phyloP scores from a whole-genome alignment of 2,888 invertebrate genomes.

The Lissonota sp. region DNA sequence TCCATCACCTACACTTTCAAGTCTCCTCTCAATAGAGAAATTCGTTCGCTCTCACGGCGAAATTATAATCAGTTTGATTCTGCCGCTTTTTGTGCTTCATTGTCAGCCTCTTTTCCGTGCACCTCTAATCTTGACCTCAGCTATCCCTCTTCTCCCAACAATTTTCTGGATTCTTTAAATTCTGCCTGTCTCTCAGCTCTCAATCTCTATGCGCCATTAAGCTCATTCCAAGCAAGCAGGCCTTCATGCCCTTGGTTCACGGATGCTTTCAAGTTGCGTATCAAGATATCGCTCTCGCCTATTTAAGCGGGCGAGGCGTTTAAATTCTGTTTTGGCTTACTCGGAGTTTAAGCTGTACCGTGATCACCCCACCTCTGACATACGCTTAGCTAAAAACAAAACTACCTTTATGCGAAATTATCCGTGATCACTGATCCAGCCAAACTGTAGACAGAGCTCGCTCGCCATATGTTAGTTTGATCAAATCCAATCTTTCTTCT shows the following conservation, averaged over 20 bases:
- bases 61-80: no score
- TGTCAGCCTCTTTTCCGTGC: no score
- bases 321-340: not conserved
- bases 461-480: not conserved
- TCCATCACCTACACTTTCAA: not conserved
- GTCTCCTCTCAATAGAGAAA: no score
- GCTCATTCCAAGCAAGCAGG: not conserved
- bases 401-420: not conserved
- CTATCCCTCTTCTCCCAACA: no score
- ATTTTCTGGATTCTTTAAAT: no score
- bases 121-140: no score
- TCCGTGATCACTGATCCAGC: not conserved
- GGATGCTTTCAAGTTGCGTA: not conserved
- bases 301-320: constrained; percentile 12
- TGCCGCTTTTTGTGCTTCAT: no score
- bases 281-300: not conserved
- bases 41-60: no score
- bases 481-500: not conserved
- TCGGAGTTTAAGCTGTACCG: not conserved
- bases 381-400: not conserved
- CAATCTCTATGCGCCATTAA: not conserved
- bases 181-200: not conserved
- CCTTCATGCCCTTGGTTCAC: constrained; percentile 9
- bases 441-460: not conserved
- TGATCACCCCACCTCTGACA: not conserved